These are phyloP conservation scores for Eilema sororculum DNA, from an alignment of 2,888 invertebrate genomes.

Conservation along the genomic window DNA sequence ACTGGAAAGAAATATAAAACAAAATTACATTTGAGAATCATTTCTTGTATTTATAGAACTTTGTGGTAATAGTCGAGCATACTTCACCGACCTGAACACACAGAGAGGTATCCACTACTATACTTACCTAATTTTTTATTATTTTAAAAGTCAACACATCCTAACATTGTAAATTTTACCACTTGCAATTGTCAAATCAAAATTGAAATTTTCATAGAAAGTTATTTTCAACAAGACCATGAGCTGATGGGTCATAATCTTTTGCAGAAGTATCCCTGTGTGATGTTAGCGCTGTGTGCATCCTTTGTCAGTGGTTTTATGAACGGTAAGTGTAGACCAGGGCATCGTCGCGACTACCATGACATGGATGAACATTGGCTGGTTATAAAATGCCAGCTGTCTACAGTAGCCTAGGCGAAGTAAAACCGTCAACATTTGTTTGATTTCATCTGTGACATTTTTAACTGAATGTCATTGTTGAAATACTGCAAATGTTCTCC, in stretches of 20 bases:
- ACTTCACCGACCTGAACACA: conserved; percentile 87
- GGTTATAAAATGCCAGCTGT: conserved; percentile 62
- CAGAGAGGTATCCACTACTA: conserved; percentile 86
- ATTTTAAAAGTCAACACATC: conserved; percentile 60
- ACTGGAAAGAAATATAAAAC: conserved; percentile 66
- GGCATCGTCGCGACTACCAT: conserved; percentile 72
- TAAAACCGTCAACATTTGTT: conserved; percentile 71
- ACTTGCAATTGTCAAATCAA: conserved; percentile 36
- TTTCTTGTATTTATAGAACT: conserved; percentile 89
- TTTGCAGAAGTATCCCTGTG: conserved; percentile 92
- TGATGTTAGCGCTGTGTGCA: conserved; percentile 90
- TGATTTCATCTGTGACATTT: conserved; percentile 67
- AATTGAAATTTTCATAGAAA: conserved; percentile 58
- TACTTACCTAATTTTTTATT: conserved; percentile 78
- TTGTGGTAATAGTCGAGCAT: conserved; percentile 88
- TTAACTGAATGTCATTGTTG: conserved; percentile 60
- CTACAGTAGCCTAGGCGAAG: conserved; percentile 74
- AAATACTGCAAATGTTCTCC: conserved; percentile 71
- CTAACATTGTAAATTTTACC: conserved; percentile 54
- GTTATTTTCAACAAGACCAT: conserved; percentile 75
- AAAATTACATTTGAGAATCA: conserved; percentile 86
- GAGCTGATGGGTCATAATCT: conserved; percentile 92
- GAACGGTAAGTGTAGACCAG: conserved; percentile 90
- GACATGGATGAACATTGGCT: conserved; percentile 68
- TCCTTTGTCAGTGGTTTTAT: conserved; percentile 88